Percentiles rank a stretch among this genome's conserved stretches.
Evolutionary conservation across 2,888 invertebrate species (phyloP).

Genomic region (Limenitis camilla): DNA sequence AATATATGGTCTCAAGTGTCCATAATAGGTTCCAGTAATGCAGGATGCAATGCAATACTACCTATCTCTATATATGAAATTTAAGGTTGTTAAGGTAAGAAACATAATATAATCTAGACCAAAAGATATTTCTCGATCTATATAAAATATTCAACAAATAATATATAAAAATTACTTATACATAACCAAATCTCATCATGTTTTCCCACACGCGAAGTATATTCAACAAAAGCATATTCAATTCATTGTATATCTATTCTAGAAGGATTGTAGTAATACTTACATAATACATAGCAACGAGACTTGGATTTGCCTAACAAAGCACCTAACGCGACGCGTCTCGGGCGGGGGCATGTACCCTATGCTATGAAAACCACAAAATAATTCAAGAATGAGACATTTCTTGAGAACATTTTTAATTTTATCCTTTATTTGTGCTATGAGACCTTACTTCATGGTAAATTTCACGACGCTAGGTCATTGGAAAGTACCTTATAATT

Average conservation of each 20-base stretch:
- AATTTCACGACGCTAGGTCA: too few relatives aligned
- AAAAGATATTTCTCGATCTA: neutral
- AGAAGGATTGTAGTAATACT: conserved; percentile 22
- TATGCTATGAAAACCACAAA: conserved; percentile 24
- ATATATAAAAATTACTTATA: neutral
- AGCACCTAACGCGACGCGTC: conserved; percentile 45
- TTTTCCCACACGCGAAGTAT: neutral
- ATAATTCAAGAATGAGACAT: neutral
- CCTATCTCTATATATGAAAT: too few relatives aligned
- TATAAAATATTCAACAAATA: neutral
- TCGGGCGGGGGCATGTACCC: conserved; percentile 34
- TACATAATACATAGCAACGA: conserved; percentile 34
- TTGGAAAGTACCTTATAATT: too few relatives aligned
- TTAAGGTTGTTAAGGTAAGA: too few relatives aligned
- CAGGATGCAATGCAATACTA: too few relatives aligned
- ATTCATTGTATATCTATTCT: conserved; percentile 11
- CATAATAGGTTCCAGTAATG: too few relatives aligned
- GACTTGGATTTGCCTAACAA: conserved; percentile 61
- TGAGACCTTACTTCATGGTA: too few relatives aligned
- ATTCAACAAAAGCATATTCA: conserved; percentile 6
- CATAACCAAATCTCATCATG: neutral
- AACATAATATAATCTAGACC: too few relatives aligned
- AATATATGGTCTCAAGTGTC: too few relatives aligned
- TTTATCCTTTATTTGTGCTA: too few relatives aligned
- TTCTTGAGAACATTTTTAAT: neutral